phyloP scores from a whole-genome alignment of 2,797 vertebrate genomes.

The Pangasius macronema region DNA sequence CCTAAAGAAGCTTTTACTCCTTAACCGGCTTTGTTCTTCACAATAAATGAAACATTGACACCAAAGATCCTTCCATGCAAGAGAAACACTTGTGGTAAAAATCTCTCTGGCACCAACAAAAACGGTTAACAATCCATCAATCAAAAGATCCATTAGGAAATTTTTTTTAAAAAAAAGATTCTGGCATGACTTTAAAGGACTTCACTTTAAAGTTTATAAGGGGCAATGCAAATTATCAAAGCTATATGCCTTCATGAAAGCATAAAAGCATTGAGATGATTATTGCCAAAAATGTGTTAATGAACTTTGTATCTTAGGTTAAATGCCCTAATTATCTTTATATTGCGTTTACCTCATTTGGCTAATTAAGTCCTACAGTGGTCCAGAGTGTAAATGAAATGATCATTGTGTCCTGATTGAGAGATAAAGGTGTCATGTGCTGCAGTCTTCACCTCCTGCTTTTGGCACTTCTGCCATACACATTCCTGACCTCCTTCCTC shows the following conservation, averaged over 20 bases:
- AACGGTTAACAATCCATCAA: neutral
- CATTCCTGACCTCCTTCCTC: slow-evolving; percentile 45
- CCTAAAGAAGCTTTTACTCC: neutral
- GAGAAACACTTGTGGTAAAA: neutral
- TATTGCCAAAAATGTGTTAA: neutral
- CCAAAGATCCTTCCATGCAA: neutral
- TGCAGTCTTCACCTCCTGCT: slow-evolving; percentile 20
- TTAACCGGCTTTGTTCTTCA: neutral
- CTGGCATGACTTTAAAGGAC: slow-evolving; percentile 1
- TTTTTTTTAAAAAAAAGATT: neutral
- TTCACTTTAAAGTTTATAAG: neutral
- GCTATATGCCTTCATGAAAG: neutral
- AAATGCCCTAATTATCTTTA: neutral
- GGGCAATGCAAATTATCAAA: neutral
- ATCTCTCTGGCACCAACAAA: neutral
- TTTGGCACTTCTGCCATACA: neutral
- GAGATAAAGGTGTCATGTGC: slow-evolving; percentile 32
- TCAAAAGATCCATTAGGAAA: neutral
- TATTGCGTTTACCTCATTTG: neutral
- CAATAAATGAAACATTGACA: neutral
- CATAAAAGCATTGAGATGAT: neutral
- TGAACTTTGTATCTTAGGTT: neutral
- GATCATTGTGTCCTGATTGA: slow-evolving; percentile 12
- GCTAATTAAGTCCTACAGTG: neutral
- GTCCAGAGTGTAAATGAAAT: neutral